Percentiles rank a stretch among this genome's conserved stretches.
Evolutionary conservation across 2,888 invertebrate species (phyloP).

Genomic region (Chaitophorus viminalis): DNA sequence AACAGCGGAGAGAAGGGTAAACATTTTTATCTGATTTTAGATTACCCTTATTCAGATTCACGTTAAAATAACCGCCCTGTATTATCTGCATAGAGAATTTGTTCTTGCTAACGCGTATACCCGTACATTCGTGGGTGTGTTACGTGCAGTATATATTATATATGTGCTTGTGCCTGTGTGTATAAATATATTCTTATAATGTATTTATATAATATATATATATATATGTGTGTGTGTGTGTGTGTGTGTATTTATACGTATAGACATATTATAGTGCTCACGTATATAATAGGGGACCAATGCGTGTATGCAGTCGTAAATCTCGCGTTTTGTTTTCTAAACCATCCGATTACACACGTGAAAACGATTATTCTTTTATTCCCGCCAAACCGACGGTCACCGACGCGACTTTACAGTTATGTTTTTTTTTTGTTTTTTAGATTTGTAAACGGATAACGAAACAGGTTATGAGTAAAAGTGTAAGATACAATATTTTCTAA

Average conservation of each 20-base stretch:
- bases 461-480: not conserved
- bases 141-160: too few species aligned
- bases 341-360: not conserved
- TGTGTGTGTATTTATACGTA: too few species aligned
- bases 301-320: not conserved
- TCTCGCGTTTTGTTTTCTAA: slow-evolving; percentile 9
- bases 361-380: slow-evolving; percentile 11
- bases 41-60: too few species aligned
- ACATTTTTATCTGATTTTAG: too few species aligned
- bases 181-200: not conserved
- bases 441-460: not conserved
- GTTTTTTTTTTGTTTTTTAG: not conserved
- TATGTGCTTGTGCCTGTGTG: not conserved
- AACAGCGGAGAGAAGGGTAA: too few species aligned
- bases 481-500: too few species aligned
- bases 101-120: too few species aligned
- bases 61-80: too few species aligned
- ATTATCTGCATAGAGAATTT: too few species aligned
- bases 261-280: not conserved
- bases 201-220: not conserved
- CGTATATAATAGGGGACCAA: not conserved
- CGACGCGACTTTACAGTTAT: not conserved
- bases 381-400: not conserved
- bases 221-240: not conserved
- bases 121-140: too few species aligned